phyloP scores from a whole-genome alignment of 2,888 invertebrate species.

The Shargacucullia verbasci region DNA sequence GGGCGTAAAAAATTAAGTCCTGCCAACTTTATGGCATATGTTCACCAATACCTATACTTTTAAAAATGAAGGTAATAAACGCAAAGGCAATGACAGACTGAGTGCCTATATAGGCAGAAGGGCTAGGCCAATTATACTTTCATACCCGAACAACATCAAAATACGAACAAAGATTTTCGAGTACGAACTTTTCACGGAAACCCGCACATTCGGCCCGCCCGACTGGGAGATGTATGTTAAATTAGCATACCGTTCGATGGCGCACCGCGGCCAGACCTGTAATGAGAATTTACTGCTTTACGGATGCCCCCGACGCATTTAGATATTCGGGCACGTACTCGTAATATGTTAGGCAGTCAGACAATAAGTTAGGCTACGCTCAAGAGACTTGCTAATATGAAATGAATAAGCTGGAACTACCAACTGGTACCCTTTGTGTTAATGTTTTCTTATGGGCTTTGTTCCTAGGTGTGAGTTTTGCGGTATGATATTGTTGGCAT shows the following conservation, averaged over 20 bases:
- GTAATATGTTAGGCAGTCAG: constrained; percentile 47
- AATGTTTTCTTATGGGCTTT: constrained; percentile 33
- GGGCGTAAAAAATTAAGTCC: too few species aligned
- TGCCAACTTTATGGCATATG: too few species aligned
- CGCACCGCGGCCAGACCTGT: constrained; percentile 63
- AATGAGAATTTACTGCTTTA: constrained; percentile 78
- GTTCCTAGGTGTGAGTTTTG: constrained; percentile 2
- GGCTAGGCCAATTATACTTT: not conserved
- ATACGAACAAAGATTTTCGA: constrained; percentile 20
- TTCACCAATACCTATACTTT: too few species aligned
- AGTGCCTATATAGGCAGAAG: too few species aligned
- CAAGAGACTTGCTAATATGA: constrained; percentile 31
- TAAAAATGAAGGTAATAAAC: too few species aligned
- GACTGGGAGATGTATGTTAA: constrained; percentile 68
- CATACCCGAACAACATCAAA: not conserved
- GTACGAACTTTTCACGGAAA: constrained; percentile 13
- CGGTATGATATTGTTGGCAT: not conserved
- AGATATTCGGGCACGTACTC: constrained; percentile 61
- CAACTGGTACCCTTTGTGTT: constrained; percentile 20
- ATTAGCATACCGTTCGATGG: constrained; percentile 82
- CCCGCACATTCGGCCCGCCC: constrained; percentile 35
- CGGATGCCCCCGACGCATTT: constrained; percentile 59
- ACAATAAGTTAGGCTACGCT: constrained; percentile 44
- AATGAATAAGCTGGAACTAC: constrained; percentile 36
- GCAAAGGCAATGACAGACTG: too few species aligned